Evolutionary conservation across 2,888 invertebrate species (phyloP), one percentile per base, ranked within the genome.

Genomic region (Heliconius cydno): DNA sequence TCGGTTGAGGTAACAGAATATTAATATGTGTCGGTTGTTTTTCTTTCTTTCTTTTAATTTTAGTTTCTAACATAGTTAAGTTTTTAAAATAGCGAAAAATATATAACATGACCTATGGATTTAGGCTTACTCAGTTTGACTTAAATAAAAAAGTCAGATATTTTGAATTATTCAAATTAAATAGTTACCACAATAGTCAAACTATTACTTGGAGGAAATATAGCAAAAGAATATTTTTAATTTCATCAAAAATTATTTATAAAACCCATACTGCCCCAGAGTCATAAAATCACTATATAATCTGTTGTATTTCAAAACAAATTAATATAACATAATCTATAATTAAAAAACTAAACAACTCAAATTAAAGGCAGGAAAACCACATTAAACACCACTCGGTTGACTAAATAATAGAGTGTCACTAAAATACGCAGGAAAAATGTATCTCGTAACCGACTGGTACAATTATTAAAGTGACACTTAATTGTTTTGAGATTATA

Each of bases 401-500:
- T 74, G 46, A 68, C 68, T 77, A 80, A 81, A 82, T 80, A 76
- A 76, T 66, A 79, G 25, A 76, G 77, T 78, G 79, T 79, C 79
- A 74, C 79, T 80, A 77, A 81, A 80, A 76, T 75, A 66, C 67
- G 30, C 60, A 65, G 67, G 65, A 76, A 79, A 82, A 79, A 83
- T 80, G 76, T 78, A 76, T 34, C 73, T 73, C 25, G 74, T 81
- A 79, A 66, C 46, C 52, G 41, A 70, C 73, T 74, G 65, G 76
- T 52, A 68, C 76, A 77, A 78, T 82, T 81, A 81, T 80, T 78
- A 75, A 63, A 77, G 74, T 75, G 72, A 72, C 60, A 77, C 68
- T 41, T 82, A 82, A 82, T 81, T 68, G 76, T 66, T 79, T 79
- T 70, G 28, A 80, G 79, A 82, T 82, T 82, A 82, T 81, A 81